Percentiles rank a stretch among this genome's conserved stretches.
phyloP scores from a whole-genome alignment of 1,140 invertebrate genomes.

The Daktulosphaira vitifoliae region DNA sequence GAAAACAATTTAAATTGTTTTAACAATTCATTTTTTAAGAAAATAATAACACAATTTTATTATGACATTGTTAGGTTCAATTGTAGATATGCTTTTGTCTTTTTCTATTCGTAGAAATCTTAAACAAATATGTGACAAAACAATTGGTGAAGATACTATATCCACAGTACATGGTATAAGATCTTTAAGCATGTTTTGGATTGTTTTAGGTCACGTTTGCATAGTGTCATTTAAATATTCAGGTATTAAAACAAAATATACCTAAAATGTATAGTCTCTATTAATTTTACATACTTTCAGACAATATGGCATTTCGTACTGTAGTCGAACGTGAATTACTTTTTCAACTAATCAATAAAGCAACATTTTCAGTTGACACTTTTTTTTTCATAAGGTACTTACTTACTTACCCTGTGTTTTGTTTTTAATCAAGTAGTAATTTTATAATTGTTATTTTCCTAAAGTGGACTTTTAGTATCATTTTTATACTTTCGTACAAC shows the following conservation, averaged over 20 bases:
- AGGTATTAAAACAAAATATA: constrained; percentile 40
- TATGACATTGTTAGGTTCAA: constrained; percentile 41
- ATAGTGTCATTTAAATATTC: constrained; percentile 76
- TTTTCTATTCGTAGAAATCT: constrained; percentile 68
- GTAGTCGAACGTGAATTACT: constrained; percentile 69
- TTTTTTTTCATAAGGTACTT: constrained; percentile 72
- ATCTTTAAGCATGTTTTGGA: constrained; percentile 84
- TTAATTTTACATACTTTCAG: constrained; percentile 41
- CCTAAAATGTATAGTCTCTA: neutral
- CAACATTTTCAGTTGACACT: constrained; percentile 81
- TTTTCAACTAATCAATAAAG: constrained; percentile 77
- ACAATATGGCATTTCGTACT: constrained; percentile 69
- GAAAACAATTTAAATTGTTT: no score
- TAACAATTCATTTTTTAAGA: no score
- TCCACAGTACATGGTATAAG: constrained; percentile 71
- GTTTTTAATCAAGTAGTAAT: neutral
- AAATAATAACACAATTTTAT: no score
- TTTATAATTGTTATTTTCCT: constrained; percentile 38
- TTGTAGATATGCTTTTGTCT: constrained; percentile 62
- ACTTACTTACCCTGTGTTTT: neutral
- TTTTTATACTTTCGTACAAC: constrained; percentile 76
- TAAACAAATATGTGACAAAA: constrained; percentile 64
- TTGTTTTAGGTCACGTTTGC: constrained; percentile 83
- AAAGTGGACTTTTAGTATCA: constrained; percentile 66
- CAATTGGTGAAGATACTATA: constrained; percentile 69